Percentiles rank a stretch among this genome's conserved stretches.
Conservation (phyloP, 2,888 invertebrate species). For the Heliconius aoede region DNA sequence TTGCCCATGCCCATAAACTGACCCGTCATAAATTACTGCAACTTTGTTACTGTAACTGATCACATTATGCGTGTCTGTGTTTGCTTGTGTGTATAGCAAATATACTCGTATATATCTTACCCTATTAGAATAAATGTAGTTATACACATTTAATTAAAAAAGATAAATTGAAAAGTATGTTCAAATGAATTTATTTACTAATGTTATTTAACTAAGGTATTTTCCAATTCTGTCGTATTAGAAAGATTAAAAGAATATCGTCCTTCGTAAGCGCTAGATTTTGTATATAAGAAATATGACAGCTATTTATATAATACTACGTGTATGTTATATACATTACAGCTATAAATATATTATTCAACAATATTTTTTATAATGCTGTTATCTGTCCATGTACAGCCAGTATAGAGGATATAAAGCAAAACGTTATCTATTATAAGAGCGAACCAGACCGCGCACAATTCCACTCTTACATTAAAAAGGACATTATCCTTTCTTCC, state of each 20-base stretch:
- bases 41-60: slow-evolving; percentile 65
- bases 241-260: background rate
- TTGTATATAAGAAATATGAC: background rate
- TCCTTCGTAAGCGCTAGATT: too few relatives aligned
- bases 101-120: background rate
- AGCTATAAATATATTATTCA: background rate
- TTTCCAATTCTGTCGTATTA: background rate
- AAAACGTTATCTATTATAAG: slow-evolving; percentile 70
- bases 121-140: background rate
- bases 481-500: slow-evolving; percentile 82
- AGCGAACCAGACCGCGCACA: slow-evolving; percentile 66
- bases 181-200: too few relatives aligned
- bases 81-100: background rate
- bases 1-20: slow-evolving; percentile 71
- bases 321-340: too few relatives aligned
- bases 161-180: background rate
- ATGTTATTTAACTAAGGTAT: too few relatives aligned
- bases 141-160: background rate
- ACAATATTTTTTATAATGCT: slow-evolving; percentile 6
- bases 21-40: slow-evolving; percentile 75
- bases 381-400: slow-evolving; percentile 28
- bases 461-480: slow-evolving; percentile 75
- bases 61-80: background rate
- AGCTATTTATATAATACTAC: background rate
- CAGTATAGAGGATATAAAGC: slow-evolving; percentile 54